A percentile compares a stretch with the other conserved stretches of the same genome.
These are phyloP conservation scores for Microctonus brassicae DNA, from an alignment of 2,888 invertebrate genomes.

Conservation along the genomic window DNA sequence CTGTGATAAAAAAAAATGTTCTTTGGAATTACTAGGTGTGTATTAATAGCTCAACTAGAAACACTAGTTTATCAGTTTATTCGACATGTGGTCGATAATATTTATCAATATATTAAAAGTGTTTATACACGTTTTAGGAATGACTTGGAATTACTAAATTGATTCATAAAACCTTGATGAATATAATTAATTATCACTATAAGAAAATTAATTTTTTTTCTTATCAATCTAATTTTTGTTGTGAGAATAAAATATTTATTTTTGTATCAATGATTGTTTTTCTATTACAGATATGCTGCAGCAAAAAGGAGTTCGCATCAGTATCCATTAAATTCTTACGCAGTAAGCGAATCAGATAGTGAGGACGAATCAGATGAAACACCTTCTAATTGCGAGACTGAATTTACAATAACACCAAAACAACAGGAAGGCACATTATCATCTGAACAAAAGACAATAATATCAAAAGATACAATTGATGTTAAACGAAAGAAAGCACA, in stretches of 20 bases:
- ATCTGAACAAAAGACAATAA: slow-evolving; percentile 45
- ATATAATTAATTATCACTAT: neutral
- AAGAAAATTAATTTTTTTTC: neutral
- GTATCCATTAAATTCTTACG: slow-evolving; percentile 63
- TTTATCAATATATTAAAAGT: neutral
- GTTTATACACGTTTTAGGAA: neutral
- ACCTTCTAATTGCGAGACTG: slow-evolving; percentile 60
- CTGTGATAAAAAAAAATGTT: neutral
- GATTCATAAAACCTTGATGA: no score
- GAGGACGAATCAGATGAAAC: slow-evolving; percentile 69
- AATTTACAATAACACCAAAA: slow-evolving; percentile 54
- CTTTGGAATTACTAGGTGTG: neutral
- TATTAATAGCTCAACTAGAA: neutral
- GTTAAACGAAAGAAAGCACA: slow-evolving; percentile 58
- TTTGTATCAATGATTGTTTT: neutral
- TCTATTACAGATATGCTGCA: slow-evolving; percentile 56
- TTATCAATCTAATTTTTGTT: neutral
- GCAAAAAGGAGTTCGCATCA: slow-evolving; percentile 59
- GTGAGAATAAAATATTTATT: neutral
- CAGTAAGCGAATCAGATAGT: slow-evolving; percentile 70
- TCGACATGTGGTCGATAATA: neutral
- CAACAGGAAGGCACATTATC: slow-evolving; percentile 49
- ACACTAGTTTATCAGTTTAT: neutral
- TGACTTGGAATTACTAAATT: neutral
- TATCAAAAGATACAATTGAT: slow-evolving; percentile 44